Evolutionary conservation across 2,888 invertebrate species (phyloP).

Genomic region (Euzophera pinguis): DNA sequence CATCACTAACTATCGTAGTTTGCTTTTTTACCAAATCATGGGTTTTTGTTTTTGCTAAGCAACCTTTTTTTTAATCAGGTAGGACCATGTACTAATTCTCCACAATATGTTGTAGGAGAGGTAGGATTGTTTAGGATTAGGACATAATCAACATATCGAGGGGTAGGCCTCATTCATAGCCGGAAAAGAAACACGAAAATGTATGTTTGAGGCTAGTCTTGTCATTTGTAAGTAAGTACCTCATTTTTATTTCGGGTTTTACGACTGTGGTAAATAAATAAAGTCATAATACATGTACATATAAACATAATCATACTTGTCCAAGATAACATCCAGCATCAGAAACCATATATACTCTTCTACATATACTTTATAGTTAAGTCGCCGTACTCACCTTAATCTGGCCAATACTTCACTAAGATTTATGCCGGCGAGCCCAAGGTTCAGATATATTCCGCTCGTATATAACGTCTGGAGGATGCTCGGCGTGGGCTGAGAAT

Average conservation of each 20-base stretch:
- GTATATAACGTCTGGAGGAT: constrained; percentile 10
- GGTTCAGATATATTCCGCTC: constrained; percentile 4
- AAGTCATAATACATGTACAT: neutral
- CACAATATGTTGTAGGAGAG: no score
- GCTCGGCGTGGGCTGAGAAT: neutral
- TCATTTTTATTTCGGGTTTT: neutral
- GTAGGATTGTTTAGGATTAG: no score
- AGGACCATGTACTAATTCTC: no score
- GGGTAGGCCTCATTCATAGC: no score
- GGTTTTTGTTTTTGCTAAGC: no score
- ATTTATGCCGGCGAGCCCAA: constrained; percentile 10
- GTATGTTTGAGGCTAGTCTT: no score
- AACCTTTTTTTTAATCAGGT: no score
- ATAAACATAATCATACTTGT: neutral
- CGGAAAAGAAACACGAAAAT: no score
- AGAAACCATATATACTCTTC: neutral
- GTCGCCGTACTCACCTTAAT: constrained; percentile 6
- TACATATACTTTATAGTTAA: constrained; percentile 1
- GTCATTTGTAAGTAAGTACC: no score
- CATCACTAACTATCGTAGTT: no score
- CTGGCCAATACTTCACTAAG: constrained; percentile 11
- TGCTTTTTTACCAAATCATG: no score
- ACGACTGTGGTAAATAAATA: neutral
- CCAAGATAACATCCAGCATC: neutral
- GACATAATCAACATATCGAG: no score